Evolutionary conservation across 2,113 vertebrate genomes (phyloP), one percentile per base, ranked within the genome.

Genomic region (Lophura nycthemera): DNA sequence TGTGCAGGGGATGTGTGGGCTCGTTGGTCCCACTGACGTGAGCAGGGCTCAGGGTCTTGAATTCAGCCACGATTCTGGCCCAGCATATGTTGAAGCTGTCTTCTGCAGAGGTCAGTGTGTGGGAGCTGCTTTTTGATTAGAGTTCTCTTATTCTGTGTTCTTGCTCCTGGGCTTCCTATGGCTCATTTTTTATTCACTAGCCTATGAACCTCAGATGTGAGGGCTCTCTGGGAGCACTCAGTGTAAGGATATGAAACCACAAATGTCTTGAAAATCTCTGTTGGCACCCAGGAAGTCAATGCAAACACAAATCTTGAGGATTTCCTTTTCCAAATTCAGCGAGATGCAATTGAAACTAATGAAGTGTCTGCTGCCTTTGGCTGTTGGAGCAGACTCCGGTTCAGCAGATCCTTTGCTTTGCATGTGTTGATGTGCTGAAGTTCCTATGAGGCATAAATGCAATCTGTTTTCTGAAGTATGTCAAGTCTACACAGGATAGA

Each of bases 171-270:
- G 30, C 36, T 96, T 76, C 60, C 60, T 21, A 1, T 65, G 59
- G 50, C 22, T 93, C 14, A 0, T 45, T 76, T 81, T 54, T 34
- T 29, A 10, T 12, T 88, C 48, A 81, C 79, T 38, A 60, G 24
- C 50, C 32, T 43, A 30, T 56, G 79, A 61, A 24, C 27, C 67
- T 88, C 30, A 61, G 34, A 3, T 29, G 30, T 13, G 3, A 77
- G 42, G 40, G 25, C n/a, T 93, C 63, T 50, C 14, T 0, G 0
- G 56, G 50, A 92, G 48, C 83, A 78, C 50, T 0, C 0, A 15
- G 24, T 16, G 1, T 48, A 40, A 38, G 22, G 17, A 20, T 45
- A 27, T 15, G 60, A 91, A 92, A 91, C 87, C 81, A 87, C 75
- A 71, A 19, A 63, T 80, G 42, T 30, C 47, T 64, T 89, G 78